Evolutionary conservation across 1,140 invertebrate genomes (phyloP), one percentile per base, ranked within the genome.

Genomic region (Psix sp.): DNA sequence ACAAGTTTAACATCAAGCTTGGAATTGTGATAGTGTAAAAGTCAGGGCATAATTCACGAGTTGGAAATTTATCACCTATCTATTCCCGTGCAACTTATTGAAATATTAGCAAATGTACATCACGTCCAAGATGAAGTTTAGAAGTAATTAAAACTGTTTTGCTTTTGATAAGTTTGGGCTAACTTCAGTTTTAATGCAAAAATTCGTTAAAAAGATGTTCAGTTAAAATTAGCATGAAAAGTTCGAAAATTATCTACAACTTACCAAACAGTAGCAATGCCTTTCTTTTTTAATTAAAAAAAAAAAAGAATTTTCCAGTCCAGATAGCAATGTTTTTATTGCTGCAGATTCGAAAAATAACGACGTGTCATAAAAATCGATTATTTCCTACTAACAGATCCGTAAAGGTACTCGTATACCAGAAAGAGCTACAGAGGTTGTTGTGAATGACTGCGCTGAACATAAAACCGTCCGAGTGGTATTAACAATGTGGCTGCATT

Each of bases 381-480:
- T 65, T 59, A 21, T 52, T 65, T 49, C 16, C 26, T 26, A 40
- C 45, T 48, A 57, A 59, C 43, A 31, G 46, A 39, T 57, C 49
- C 39, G 63, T 59, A 65, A 65, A 59, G 59, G 65, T 42, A 57
- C 24, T 46, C 45, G 48, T 70, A 46, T 54, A 59, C 45, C 38
- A 16, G 43, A 42, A 59, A 15, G 45, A 38, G 31, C 36, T 63
- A 52, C 13, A 51, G 57, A 49, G 57, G 43, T 49, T 59, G 51
- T 57, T 51, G 59, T 29, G 59, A 24, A 66, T 71, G 49, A 43
- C 52, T 59, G 21, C 7, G 9, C 9, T 4, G 11, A 31, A 21
- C 42, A 67, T 57, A 73, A 76, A 76, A 76, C 67, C 74, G 56
- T 77, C 57, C 48, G 33, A 21, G 13, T 21, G 57, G 51, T 68